Evolutionary conservation across 2,113 vertebrate species (phyloP), one percentile per base, ranked within the genome.

Genomic region (Paradoxurus hermaphroditus): DNA sequence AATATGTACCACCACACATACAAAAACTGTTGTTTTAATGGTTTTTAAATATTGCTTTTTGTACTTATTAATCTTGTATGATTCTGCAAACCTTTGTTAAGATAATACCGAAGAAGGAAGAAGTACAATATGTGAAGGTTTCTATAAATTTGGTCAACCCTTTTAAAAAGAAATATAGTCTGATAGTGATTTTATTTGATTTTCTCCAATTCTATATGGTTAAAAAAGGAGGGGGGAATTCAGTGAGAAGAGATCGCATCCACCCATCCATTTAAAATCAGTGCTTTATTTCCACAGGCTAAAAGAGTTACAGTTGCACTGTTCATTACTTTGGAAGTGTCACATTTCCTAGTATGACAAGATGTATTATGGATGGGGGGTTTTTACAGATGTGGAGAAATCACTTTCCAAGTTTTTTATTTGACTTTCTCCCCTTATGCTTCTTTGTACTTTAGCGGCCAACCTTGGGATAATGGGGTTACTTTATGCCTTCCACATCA

Each of bases 381-480:
- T 95, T 95, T 98, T 98, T 98, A 98, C 97, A 98, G 97, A 99
- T 97, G 98, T 98, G 97, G 95, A 97, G 95, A 97, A 98, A 98
- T 97, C 96, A 94, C 97, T 98, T n/a, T 97, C 98, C 86, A 98
- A 97, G 96, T 98, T 98, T 98, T 99, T 99, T 97, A 96, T 98
- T 98, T 98, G 97, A 98, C 98, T 98, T 98, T 98, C 95, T 96
- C 68, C 86, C 53, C 90, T 96, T 94, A 90, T 82, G 19, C 81
- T 70, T 97, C 93, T 97, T 96, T 87, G 49, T 97, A 70, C 96
- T 98, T 97, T 96, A 94, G 96, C 46, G 90, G 96, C 98, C 98
- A 99, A 98, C 98, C 98, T 98, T 98, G 97, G 97, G 97, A 98
- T 99, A 99, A 99, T 99, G 97, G 98, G 98, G 99, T 99, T 98